Percentiles rank a stretch among this genome's conserved stretches.
Evolutionary conservation across 2,888 invertebrate genomes (phyloP).

Genomic region (Trachelus iudaicus): DNA sequence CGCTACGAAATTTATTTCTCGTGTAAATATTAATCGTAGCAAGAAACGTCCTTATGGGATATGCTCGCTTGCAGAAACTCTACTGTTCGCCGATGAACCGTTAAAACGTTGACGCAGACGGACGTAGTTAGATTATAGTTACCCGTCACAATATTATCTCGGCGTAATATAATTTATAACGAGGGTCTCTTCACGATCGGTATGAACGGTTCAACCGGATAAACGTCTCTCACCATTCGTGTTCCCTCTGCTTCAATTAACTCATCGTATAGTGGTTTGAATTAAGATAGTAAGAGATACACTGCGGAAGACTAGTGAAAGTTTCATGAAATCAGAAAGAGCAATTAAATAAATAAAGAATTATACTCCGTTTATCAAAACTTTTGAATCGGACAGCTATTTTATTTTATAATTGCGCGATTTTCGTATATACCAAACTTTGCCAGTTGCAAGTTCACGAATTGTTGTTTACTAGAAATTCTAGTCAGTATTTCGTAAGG

Average conservation of each 20-base stretch:
- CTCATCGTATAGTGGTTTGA: neutral
- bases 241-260: neutral
- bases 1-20: neutral
- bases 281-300: neutral
- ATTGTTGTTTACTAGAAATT: neutral
- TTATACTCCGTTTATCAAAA: neutral
- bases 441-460: neutral
- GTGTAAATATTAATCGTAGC: neutral
- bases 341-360: neutral
- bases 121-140: neutral
- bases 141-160: constrained; percentile 1
- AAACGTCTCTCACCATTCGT: neutral
- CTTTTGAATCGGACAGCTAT: neutral
- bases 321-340: too few relatives aligned
- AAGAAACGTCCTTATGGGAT: neutral
- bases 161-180: neutral
- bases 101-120: constrained; percentile 3
- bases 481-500: neutral
- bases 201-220: neutral
- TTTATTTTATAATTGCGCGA: neutral
- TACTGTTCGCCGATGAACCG: constrained; percentile 4
- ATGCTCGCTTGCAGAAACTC: neutral
- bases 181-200: constrained; percentile 2
- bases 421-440: neutral
- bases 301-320: neutral